Evolutionary conservation across 2,797 vertebrate species (phyloP).

Genomic region (Adelosebastes latens): DNA sequence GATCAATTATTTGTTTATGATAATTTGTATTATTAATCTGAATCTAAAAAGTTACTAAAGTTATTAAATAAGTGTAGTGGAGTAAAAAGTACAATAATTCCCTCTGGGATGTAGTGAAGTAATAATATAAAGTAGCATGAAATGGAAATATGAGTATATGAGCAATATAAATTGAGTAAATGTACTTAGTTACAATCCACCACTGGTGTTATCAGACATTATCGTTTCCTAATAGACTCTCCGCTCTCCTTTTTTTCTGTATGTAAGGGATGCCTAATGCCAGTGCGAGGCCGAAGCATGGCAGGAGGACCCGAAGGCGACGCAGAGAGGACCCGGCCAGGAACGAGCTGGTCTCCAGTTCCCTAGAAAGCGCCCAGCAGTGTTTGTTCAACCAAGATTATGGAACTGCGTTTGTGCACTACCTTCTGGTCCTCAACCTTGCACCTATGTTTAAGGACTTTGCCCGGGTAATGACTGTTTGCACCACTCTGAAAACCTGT

Average conservation of each 20-base stretch:
- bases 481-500: not conserved
- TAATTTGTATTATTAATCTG: no score
- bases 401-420: constrained; percentile 96
- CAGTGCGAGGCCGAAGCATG: constrained; percentile 73
- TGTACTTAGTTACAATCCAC: no score
- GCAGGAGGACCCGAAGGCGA: constrained; percentile 71
- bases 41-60: no score
- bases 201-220: not conserved
- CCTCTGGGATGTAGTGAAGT: no score
- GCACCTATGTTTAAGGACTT: constrained; percentile 90
- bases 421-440: constrained; percentile 93
- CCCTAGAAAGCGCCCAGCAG: constrained; percentile 93
- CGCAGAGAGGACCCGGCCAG: constrained; percentile 84
- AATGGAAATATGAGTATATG: no score
- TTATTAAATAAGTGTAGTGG: no score
- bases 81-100: no score
- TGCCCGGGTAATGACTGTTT: constrained; percentile 82
- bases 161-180: no score
- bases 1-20: no score
- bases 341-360: constrained; percentile 89
- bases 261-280: constrained; percentile 85
- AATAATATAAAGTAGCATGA: no score
- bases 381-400: constrained; percentile 91
- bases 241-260: not conserved
- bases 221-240: not conserved